These are phyloP conservation scores for Euzophera pinguis DNA, from an alignment of 2,888 invertebrate genomes.

Conservation along the genomic window DNA sequence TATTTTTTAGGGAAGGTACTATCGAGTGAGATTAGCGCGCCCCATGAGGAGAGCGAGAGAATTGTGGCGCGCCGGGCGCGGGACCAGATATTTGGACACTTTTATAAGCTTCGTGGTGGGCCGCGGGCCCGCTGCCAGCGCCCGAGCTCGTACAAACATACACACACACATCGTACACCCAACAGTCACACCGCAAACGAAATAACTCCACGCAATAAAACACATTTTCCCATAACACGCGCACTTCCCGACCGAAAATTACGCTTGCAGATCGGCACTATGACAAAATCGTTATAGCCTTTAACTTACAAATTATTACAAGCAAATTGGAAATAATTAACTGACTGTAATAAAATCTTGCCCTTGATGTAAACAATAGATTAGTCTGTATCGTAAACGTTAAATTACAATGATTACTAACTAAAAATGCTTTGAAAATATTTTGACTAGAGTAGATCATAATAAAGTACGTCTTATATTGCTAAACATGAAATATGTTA, in stretches of 20 bases:
- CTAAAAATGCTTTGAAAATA: too few species aligned
- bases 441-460: too few species aligned
- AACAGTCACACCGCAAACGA: constrained; percentile 6
- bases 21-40: constrained; percentile 73
- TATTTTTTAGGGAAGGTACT: constrained; percentile 58
- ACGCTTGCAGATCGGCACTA: constrained; percentile 24
- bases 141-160: constrained; percentile 33
- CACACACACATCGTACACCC: constrained; percentile 16
- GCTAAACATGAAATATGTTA: too few species aligned
- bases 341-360: constrained; percentile 21
- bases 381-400: neutral
- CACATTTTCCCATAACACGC: constrained; percentile 23
- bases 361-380: constrained; percentile 1
- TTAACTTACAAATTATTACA: constrained; percentile 54
- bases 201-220: constrained; percentile 30
- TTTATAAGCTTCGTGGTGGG: constrained; percentile 75
- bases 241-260: constrained; percentile 20
- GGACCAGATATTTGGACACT: constrained; percentile 62
- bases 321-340: constrained; percentile 38
- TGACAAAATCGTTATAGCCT: constrained; percentile 23
- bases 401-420: too few species aligned
- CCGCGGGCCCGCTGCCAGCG: constrained; percentile 62
- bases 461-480: too few species aligned
- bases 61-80: constrained; percentile 73
- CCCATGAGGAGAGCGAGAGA: constrained; percentile 73